Evolutionary conservation across 2,888 invertebrate genomes (phyloP).

Genomic region (Archips crataeganus): DNA sequence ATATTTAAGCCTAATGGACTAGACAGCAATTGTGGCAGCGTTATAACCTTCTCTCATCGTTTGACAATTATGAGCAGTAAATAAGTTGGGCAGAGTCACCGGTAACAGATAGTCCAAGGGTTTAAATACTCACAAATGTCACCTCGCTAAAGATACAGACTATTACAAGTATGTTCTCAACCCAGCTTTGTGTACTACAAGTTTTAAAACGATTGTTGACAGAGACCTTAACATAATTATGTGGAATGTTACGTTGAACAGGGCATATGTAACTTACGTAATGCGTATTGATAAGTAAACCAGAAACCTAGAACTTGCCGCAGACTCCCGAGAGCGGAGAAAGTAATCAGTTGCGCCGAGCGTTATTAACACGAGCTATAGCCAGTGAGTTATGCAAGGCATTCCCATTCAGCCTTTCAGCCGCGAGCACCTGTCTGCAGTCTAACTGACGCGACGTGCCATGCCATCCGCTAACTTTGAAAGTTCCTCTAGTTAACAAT

Average conservation of each 20-base stretch:
- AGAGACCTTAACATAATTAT: not conserved
- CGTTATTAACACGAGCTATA: conserved; percentile 32
- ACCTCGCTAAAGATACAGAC: not conserved
- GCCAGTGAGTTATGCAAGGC: conserved; percentile 13
- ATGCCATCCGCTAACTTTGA: conserved; percentile 22
- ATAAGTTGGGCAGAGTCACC: not conserved
- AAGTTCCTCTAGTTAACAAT: conserved; percentile 33
- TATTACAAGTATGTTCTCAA: not conserved
- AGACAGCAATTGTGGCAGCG: not conserved
- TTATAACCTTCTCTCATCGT: not conserved
- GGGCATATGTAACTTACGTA: conserved; percentile 5
- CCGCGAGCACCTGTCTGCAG: conserved; percentile 33
- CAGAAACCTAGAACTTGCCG: conserved; percentile 42
- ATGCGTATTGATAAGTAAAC: conserved; percentile 20
- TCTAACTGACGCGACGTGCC: conserved; percentile 26
- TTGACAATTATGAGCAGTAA: not conserved
- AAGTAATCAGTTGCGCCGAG: conserved; percentile 38
- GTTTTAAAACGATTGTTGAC: not conserved
- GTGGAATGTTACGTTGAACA: not conserved
- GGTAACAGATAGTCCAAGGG: not conserved
- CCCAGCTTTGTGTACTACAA: not conserved
- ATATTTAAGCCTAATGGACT: not conserved
- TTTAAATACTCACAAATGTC: too few species aligned
- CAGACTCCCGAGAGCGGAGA: conserved; percentile 22
- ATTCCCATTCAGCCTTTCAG: conserved; percentile 40